phyloP scores from a whole-genome alignment of 1,140 invertebrate genomes.

The Rhagoletis zephyria region DNA sequence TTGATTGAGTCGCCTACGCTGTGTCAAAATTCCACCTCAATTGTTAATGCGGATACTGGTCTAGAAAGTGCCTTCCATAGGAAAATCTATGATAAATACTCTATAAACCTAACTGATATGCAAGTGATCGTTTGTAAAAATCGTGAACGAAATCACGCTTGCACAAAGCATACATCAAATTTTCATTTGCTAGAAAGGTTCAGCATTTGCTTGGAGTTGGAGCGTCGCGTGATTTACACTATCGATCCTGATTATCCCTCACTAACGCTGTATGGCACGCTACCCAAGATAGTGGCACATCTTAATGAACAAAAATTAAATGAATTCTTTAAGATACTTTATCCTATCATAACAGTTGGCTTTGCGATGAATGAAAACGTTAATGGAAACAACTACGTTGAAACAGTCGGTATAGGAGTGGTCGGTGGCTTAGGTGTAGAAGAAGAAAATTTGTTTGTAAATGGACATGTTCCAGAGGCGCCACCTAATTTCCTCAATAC shows the following conservation, averaged over 20 bases:
- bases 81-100: slow-evolving; percentile 88
- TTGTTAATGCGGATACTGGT: slow-evolving; percentile 70
- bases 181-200: slow-evolving; percentile 93
- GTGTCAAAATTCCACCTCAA: slow-evolving; percentile 56
- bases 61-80: slow-evolving; percentile 81
- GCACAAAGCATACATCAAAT: slow-evolving; percentile 85
- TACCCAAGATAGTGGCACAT: slow-evolving; percentile 90
- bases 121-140: slow-evolving; percentile 90
- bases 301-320: slow-evolving; percentile 90
- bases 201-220: slow-evolving; percentile 88
- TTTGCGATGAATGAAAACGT: neutral
- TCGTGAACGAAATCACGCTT: slow-evolving; percentile 90
- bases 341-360: slow-evolving; percentile 72
- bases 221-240: slow-evolving; percentile 86
- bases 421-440: neutral
- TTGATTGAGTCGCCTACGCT: slow-evolving; percentile 74
- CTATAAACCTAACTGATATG: slow-evolving; percentile 86
- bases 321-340: slow-evolving; percentile 76
- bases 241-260: slow-evolving; percentile 89
- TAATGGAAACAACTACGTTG: neutral
- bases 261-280: slow-evolving; percentile 85
- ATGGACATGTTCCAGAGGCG: neutral
- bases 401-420: neutral
- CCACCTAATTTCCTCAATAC: neutral
- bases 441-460: neutral